Evolutionary conservation across 2,888 invertebrate genomes (phyloP).

Genomic region (Orchestes rusci): DNA sequence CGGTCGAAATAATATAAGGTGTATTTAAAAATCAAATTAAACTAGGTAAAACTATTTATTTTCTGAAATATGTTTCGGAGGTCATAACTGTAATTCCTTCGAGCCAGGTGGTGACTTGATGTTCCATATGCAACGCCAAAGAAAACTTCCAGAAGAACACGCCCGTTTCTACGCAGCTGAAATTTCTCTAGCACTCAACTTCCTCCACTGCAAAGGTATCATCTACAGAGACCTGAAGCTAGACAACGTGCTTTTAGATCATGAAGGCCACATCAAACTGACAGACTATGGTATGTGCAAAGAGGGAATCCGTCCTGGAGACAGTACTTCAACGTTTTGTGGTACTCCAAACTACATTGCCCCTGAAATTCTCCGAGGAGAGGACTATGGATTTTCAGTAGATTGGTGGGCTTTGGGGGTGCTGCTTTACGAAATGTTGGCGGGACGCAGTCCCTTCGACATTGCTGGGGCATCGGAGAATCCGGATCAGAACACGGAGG

Average conservation of each 20-base stretch:
- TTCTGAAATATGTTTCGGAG: too few species aligned
- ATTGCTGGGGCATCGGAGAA: slow-evolving; percentile 95
- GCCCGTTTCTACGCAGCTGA: slow-evolving; percentile 99
- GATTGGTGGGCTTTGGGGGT: slow-evolving; percentile 99
- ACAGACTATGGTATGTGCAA: slow-evolving; percentile 99
- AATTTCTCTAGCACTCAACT: slow-evolving; percentile 95
- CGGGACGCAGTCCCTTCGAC: slow-evolving; percentile 97
- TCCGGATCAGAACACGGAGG: slow-evolving; percentile 98
- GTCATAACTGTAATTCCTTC: too few species aligned
- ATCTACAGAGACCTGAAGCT: slow-evolving; percentile 96
- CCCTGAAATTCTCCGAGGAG: slow-evolving; percentile 95
- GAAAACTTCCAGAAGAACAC: slow-evolving; percentile 94
- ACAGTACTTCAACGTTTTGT: slow-evolving; percentile 93
- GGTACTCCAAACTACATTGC: slow-evolving; percentile 99
- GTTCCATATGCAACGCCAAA: slow-evolving; percentile 99
- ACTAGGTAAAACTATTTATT: too few species aligned
- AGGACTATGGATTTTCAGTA: slow-evolving; percentile 86
- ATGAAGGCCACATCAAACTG: slow-evolving; percentile 97
- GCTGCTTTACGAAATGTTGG: slow-evolving; percentile 97
- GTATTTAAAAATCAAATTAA: too few species aligned
- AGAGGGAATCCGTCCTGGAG: slow-evolving; percentile 90
- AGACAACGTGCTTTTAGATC: slow-evolving; percentile 95
- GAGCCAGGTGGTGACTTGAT: slow-evolving; percentile 92
- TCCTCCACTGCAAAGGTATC: slow-evolving; percentile 95
- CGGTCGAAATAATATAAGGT: too few species aligned